phyloP scores from a whole-genome alignment of 2,113 vertebrate genomes.

The Strix aluco region DNA sequence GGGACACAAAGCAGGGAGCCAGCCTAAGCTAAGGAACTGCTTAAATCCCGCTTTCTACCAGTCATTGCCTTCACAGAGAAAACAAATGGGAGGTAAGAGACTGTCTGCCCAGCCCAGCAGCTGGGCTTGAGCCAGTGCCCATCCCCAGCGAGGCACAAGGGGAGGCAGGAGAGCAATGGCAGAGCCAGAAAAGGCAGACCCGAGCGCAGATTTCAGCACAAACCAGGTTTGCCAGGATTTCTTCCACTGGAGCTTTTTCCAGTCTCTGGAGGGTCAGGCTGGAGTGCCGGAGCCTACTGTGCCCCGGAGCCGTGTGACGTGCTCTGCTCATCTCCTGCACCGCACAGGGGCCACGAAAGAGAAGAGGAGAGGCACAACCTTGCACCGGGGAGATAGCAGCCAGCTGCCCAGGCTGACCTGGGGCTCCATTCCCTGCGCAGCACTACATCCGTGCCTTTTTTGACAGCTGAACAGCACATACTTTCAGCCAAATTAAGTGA shows the following conservation, averaged over 20 bases:
- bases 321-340: background rate
- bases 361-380: background rate
- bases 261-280: background rate
- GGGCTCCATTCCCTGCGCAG: rapidly evolving
- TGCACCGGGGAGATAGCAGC: rapidly evolving
- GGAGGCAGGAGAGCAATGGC: background rate
- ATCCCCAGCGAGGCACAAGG: rapidly evolving
- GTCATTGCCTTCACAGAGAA: background rate
- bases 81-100: background rate
- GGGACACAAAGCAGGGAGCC: background rate
- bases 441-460: rapidly evolving
- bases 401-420: rapidly evolving
- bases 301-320: rapidly evolving
- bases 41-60: background rate
- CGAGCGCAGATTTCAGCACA: background rate
- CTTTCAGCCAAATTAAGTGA: background rate
- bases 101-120: background rate
- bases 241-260: background rate
- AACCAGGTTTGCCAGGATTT: background rate
- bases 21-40: background rate
- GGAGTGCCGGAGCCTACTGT: background rate
- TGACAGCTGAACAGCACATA: background rate
- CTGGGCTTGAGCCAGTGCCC: background rate
- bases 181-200: background rate
- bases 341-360: background rate